Base-by-base conservation (phyloP, 2,797 vertebrate species). In the Alauda arvensis region DNA sequence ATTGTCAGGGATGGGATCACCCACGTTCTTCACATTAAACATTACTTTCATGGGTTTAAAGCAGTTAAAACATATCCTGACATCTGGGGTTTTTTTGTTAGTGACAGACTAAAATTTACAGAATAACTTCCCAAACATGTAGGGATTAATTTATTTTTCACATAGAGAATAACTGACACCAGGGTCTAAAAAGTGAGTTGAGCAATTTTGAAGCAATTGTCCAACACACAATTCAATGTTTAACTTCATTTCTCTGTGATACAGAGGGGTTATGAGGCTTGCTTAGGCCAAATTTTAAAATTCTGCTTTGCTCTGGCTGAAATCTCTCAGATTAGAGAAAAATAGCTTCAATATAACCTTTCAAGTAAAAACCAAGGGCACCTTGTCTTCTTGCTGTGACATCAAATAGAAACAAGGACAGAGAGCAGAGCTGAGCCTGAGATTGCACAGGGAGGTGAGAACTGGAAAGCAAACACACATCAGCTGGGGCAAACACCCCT, bases 341-440 rank as follows among this genome's bases (percentile, higher is more conserved):
- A 93, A 93, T 65, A 89, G 60, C 90, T 92, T 89, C 89, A 92
- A 25, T 70, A 75, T 34, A 84, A 85, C 81, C 89, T 93, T 90
- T 93, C 93, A 95, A 93, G 67, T 84, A 95, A 90, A 91, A 95
- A 66, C n/a, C 94, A 93, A 83, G 83, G 77, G 46, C 57, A 82
- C 65, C 37, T 86, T 89, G 45, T 89, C 76, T 86, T 84, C 71
- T 82, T 62, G 55, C 65, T 60, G 66, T 0, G 5, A 79, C 66
- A 91, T 71, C 81, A 88, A 75, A 81, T 75, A 88, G 29, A 77
- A 94, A 59, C 83, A 82, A 77, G 61, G 19, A 49, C 91, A 68
- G 68, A 85, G 45, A 14, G 67, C 7, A 71, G 53, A 74, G 40
- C 46, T 43, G 1, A 2, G 31, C 33, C 61, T 68, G 33, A 23